Evolutionary conservation across 92 coral and sea anemone genomes (phyloP).

Genomic region (Epizoanthus ramosus): DNA sequence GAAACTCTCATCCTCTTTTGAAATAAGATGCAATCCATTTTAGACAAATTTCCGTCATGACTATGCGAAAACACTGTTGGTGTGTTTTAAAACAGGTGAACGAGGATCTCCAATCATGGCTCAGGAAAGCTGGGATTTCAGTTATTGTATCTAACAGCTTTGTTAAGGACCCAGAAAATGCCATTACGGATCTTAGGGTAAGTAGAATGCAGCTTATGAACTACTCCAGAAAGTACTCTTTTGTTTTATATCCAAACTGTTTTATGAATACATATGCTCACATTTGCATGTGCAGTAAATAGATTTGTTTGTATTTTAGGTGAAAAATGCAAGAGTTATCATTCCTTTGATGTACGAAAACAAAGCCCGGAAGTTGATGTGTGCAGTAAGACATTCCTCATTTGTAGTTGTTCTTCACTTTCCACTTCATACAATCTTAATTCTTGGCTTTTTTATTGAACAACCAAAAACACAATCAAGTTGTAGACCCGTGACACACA

Average conservation of each 20-base stretch:
- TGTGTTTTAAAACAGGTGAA: conserved; percentile 49
- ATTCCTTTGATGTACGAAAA: conserved; percentile 69
- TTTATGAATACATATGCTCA: not conserved
- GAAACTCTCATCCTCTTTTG: too few relatives aligned
- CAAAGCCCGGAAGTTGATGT: conserved; percentile 64
- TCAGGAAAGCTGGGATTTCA: conserved; percentile 49
- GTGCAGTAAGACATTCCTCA: conserved; percentile 57
- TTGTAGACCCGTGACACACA: too few relatives aligned
- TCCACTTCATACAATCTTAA: not conserved
- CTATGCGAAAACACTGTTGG: not conserved
- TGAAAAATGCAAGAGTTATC: conserved; percentile 68
- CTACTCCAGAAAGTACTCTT: not conserved
- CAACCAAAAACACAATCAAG: too few relatives aligned
- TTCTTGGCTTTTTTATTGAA: too few relatives aligned
- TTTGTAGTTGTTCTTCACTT: not conserved
- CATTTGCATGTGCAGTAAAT: not conserved
- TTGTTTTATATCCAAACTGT: not conserved
- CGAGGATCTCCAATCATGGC: conserved; percentile 54
- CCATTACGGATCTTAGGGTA: conserved; percentile 53
- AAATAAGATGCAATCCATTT: too few relatives aligned
- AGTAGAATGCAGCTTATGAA: not conserved
- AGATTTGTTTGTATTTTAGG: conserved; percentile 40
- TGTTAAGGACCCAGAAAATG: conserved; percentile 54
- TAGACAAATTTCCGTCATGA: not conserved
- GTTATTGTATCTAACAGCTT: conserved; percentile 55